These are phyloP conservation scores for Cacoxenus indagator DNA, from an alignment of 2,888 invertebrate genomes.

Conservation along the genomic window DNA sequence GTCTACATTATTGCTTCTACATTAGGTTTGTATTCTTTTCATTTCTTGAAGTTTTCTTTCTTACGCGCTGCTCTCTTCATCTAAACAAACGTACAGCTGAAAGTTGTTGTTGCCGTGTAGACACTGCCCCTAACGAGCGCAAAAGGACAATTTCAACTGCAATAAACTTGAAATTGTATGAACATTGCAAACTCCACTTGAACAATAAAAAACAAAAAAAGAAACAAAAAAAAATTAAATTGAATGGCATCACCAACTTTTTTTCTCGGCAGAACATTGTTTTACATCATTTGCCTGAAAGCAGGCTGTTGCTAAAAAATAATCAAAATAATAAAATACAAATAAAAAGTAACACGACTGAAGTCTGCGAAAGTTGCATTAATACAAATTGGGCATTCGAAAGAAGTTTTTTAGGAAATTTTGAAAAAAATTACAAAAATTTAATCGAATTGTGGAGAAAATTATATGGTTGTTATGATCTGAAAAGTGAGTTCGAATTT, in stretches of 20 bases:
- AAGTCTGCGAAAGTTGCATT: no score
- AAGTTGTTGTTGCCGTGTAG: constrained; percentile 18
- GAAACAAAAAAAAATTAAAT: neutral
- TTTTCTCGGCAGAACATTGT: neutral
- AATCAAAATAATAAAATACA: no score
- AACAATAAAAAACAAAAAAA: no score
- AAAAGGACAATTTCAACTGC: constrained; percentile 42
- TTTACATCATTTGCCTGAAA: neutral
- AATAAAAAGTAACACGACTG: no score
- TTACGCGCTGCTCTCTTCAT: constrained; percentile 2
- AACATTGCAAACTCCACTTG: constrained; percentile 33
- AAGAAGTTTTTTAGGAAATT: no score
- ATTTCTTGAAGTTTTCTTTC: constrained; percentile 21
- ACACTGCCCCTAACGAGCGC: constrained; percentile 38
- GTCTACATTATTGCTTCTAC: constrained; percentile 44
- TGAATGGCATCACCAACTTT: neutral
- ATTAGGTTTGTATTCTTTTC: constrained; percentile 43
- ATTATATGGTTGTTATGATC: no score
- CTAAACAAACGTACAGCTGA: neutral
- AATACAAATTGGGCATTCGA: no score
- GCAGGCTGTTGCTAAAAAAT: no score
- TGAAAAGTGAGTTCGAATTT: no score
- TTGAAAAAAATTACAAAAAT: no score
- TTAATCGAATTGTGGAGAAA: no score
- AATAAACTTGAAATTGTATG: constrained; percentile 52